phyloP scores from a whole-genome alignment of 2,797 vertebrate species.

The Gouania willdenowi region DNA sequence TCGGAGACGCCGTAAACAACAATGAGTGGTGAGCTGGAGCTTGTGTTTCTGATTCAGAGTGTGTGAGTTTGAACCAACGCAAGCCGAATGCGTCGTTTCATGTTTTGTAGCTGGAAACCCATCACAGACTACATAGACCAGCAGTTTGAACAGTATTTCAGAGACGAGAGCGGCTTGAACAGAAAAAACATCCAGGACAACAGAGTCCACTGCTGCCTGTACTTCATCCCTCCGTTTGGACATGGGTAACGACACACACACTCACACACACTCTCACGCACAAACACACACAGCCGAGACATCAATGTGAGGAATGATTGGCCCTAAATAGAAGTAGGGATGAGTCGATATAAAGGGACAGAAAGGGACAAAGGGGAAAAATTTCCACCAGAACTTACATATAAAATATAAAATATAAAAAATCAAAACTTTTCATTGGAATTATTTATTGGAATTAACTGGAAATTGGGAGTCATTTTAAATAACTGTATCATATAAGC shows the following conservation, averaged over 20 bases:
- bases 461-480: too few species aligned
- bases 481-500: too few species aligned
- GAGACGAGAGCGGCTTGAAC: conserved; percentile 95
- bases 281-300: not conserved
- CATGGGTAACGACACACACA: conserved; percentile 79
- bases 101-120: conserved; percentile 87
- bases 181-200: conserved; percentile 98
- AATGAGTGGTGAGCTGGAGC: conserved; percentile 86
- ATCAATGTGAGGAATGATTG: too few species aligned
- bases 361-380: too few species aligned
- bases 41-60: conserved; percentile 30
- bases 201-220: conserved; percentile 97
- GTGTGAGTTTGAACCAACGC: conserved; percentile 33
- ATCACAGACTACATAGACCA: conserved; percentile 98
- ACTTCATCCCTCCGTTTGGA: conserved; percentile 96
- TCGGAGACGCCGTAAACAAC: conserved; percentile 98
- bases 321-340: too few species aligned
- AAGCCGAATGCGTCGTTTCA: too few species aligned
- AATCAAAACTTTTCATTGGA: too few species aligned
- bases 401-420: too few species aligned
- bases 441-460: too few species aligned
- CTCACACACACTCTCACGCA: conserved; percentile 2
- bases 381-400: too few species aligned
- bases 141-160: conserved; percentile 98
- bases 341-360: too few species aligned